Evolutionary conservation across 2,888 invertebrate genomes (phyloP), one percentile per base, ranked within the genome.

Genomic region (Iselma pallidipennis): DNA sequence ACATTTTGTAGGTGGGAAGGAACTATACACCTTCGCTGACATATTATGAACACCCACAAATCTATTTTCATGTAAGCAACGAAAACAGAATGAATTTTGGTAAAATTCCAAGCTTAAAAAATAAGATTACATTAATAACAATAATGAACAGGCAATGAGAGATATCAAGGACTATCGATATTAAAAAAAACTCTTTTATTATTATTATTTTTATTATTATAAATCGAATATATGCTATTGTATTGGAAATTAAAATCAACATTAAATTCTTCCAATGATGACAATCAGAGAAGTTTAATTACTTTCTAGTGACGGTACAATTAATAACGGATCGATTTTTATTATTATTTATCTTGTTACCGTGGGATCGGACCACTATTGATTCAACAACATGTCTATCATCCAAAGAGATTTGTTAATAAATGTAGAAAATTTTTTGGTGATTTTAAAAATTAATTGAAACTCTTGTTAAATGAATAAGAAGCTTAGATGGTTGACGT

Each of bases 221-320:
- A 70, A 68, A 64, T 69, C 63, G 67, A 61, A 68, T 65, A 66
- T 59, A 45, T 16, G 45, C 45, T 45, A 71, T 69, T 71, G 71
- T 72, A 59, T 59, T 59, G 51, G 56, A 63, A 62, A 70, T 70
- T 72, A 71, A 71, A 45, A 71, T 69, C 72, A 71, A 71, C 68
- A 72, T 72, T 72, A 69, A 70, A 64, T n/a, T 65, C 65, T 59
- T 71, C 70, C 72, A 71, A 72, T 65, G 72, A 74, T 69, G 72
- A 72, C 74, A 73, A 72, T 73, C 73, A 69, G 69, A 65, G 51
- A 61, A 60, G 19, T 71, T 73, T 74, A 74, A 74, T 74, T 74
- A 73, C 71, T 71, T 71, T 70, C 68, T 69, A 63, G 50, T 21
- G 21, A 45, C 45, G 45, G 50, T 56, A 58, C 45, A 45, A 45